Conservation (phyloP, 30 jellyfish, hydroid and myxozoan genomes). For the Turritopsis rubra region DNA sequence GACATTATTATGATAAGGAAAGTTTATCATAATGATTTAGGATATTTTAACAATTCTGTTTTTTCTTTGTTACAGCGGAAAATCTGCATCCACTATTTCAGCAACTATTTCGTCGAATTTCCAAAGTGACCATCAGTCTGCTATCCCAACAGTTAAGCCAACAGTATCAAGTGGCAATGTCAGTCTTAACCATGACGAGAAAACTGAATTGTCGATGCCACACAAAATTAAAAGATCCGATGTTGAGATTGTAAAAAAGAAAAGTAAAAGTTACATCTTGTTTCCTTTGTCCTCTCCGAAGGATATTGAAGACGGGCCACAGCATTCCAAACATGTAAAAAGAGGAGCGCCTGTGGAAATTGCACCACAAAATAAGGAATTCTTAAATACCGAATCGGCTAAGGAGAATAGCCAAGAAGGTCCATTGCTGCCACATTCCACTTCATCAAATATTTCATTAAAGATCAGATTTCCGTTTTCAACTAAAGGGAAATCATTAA, state of each 20-base stretch:
- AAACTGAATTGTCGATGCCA: neutral
- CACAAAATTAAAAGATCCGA: neutral
- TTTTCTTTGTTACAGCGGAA: neutral
- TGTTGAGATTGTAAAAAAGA: constrained; percentile 22
- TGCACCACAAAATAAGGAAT: constrained; percentile 9
- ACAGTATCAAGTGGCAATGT: neutral
- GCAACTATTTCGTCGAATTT: neutral
- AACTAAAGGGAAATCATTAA: neutral
- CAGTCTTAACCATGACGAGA: neutral
- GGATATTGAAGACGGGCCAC: neutral
- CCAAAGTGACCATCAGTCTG: neutral
- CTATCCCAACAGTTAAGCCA: neutral
- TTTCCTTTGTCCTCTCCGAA: constrained; percentile 22
- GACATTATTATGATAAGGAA: too few relatives aligned
- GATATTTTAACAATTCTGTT: too few relatives aligned
- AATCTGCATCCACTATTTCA: neutral
- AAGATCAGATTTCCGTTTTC: neutral
- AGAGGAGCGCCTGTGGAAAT: constrained; percentile 13
- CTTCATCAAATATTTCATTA: neutral
- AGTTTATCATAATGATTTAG: too few relatives aligned
- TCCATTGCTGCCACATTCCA: neutral
- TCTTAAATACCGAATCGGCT: neutral
- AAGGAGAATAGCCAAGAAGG: neutral
- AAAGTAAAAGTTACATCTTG: constrained; percentile 19
- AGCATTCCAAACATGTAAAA: neutral